These are phyloP conservation scores for Nyctalus aviator DNA, from an alignment of 2,797 vertebrate species.

Conservation along the genomic window DNA sequence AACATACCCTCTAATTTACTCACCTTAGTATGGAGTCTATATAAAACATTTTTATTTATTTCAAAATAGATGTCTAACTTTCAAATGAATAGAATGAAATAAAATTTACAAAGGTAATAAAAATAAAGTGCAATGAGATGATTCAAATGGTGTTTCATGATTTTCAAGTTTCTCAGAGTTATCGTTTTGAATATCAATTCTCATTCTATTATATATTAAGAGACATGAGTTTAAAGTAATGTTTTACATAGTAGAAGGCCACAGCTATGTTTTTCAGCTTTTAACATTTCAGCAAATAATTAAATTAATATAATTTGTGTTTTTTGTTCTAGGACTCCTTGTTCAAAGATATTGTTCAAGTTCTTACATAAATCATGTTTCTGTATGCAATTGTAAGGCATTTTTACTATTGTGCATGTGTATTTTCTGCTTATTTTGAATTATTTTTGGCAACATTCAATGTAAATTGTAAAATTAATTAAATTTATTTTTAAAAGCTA, in stretches of 20 bases:
- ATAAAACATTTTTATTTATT: conserved; percentile 6
- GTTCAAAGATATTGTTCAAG: background rate
- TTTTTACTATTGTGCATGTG: background rate
- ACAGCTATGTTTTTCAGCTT: conserved; percentile 31
- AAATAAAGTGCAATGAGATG: background rate
- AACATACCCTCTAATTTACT: background rate
- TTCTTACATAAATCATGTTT: conserved; percentile 25
- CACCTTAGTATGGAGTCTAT: background rate
- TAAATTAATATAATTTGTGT: conserved; percentile 22
- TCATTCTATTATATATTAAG: background rate
- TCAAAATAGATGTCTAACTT: background rate
- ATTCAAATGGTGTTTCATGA: background rate
- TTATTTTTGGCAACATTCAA: background rate
- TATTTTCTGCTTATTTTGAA: background rate
- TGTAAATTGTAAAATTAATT: background rate
- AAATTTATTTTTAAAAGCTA: background rate
- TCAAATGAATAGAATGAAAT: conserved; percentile 11
- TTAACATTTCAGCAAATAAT: conserved; percentile 51
- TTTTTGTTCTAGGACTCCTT: background rate
- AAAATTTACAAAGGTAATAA: conserved; percentile 30
- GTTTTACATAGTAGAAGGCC: background rate
- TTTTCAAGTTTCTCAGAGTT: background rate
- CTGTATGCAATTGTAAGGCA: background rate
- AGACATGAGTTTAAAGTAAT: background rate
- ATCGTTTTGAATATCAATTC: conserved; percentile 6